A percentile compares a stretch with the other conserved stretches of the same genome.
Conservation (phyloP, 2,888 invertebrate genomes). For the Acheta domesticus region DNA sequence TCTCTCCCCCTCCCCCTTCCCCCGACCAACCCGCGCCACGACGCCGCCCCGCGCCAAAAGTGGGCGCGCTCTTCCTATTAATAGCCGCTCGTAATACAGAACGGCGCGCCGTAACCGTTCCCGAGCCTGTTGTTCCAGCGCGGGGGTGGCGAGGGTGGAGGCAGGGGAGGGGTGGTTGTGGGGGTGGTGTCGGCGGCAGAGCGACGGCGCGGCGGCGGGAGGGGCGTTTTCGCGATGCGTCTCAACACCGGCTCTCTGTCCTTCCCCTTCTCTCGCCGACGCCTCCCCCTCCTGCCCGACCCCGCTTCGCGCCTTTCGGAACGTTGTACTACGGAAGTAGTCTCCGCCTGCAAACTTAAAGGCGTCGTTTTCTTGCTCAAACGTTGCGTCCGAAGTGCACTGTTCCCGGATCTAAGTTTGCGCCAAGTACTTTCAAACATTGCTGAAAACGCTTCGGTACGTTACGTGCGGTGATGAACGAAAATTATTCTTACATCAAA, state of each 20-base stretch:
- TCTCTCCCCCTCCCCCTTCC: not conserved
- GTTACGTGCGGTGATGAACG: too few species aligned
- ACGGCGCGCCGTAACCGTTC: slow-evolving; percentile 3
- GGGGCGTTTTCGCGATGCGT: too few species aligned
- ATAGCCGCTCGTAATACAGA: slow-evolving; percentile 11
- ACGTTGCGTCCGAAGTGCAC: too few species aligned
- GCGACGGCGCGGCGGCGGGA: too few species aligned
- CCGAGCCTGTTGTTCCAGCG: slow-evolving; percentile 1
- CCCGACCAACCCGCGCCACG: not conserved
- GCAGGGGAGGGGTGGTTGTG: too few species aligned
- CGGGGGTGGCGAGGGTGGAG: too few species aligned
- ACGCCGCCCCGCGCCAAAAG: not conserved
- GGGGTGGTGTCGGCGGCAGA: too few species aligned
- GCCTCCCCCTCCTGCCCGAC: not conserved
- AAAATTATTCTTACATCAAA: too few species aligned
- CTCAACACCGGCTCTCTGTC: not conserved
- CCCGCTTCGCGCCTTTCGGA: not conserved
- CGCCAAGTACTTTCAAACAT: too few species aligned
- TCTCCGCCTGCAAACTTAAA: not conserved
- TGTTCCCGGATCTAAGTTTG: too few species aligned
- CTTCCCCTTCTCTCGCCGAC: not conserved
- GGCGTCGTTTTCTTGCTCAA: too few species aligned
- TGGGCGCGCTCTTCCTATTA: not conserved
- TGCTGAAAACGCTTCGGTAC: too few species aligned
- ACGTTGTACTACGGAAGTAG: not conserved